Conservation (phyloP, 2,113 vertebrate genomes). For the Eulemur macaco region DNA sequence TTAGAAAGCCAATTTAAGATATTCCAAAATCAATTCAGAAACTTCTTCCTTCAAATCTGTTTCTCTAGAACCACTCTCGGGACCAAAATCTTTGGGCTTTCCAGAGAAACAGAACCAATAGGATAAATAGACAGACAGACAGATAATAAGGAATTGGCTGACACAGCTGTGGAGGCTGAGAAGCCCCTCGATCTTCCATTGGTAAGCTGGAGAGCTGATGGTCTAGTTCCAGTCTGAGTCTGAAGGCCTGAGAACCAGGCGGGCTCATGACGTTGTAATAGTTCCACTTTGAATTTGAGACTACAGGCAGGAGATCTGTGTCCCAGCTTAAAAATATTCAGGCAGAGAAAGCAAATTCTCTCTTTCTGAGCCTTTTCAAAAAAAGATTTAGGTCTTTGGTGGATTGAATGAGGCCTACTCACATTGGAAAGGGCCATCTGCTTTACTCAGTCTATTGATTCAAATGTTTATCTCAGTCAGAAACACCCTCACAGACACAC, state of each 20-base stretch:
- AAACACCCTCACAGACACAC: background rate
- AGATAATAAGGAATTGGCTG: background rate
- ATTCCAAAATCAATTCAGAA: background rate
- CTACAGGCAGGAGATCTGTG: background rate
- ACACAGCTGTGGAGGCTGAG: background rate
- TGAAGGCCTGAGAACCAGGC: background rate
- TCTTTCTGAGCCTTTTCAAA: background rate
- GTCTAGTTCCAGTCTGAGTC: background rate
- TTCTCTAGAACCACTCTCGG: background rate
- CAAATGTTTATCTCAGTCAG: background rate
- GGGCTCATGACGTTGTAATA: background rate
- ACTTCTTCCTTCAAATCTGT: background rate
- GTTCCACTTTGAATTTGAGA: background rate
- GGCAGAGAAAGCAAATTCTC: background rate
- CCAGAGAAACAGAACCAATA: background rate
- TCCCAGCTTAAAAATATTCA: background rate
- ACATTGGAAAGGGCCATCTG: background rate
- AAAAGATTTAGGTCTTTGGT: background rate
- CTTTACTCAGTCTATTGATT: background rate
- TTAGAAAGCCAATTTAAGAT: background rate
- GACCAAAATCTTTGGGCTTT: background rate
- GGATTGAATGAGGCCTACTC: background rate
- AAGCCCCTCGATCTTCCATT: background rate
- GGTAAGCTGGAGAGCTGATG: background rate
- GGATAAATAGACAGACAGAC: background rate